Evolutionary conservation across 2,888 invertebrate species (phyloP), one percentile per base, ranked within the genome.

Genomic region (Papilio protenor): DNA sequence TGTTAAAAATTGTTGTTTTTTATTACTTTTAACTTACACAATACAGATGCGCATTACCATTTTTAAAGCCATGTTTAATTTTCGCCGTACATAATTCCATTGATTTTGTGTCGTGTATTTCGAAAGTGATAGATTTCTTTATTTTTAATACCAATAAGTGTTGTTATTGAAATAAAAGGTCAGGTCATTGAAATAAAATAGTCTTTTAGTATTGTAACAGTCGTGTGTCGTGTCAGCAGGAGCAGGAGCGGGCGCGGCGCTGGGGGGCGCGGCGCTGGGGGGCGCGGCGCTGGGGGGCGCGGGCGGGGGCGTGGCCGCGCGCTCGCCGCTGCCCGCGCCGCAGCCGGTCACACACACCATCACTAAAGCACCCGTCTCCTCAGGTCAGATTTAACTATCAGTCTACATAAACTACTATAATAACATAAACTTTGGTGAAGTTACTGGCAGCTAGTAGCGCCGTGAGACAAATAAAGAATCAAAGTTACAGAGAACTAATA

Each of bases 301-400:
- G 27, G 33, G 33, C 64, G 71, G 72, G 76, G 49, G 10, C 40
- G 52, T 8, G 40, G 57, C 57, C 69, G 2, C 55, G 23, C 77
- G 73, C 66, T 69, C 77, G 23, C 73, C 74, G 14, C 45, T 73
- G 11, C 73, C 77, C n/a, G 59, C 71, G 40, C 77, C 77, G 40
- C 77, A 75, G 52, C 77, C 75, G 2, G 33, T 74, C 21, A 14
- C 77, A 18, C 74, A 77, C 52, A 61, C 77, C 5, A 18, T 75
- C 18, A 59, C 61, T 12, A 77, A 75, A 40, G 71, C 77, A 16
- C 77, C 77, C 21, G 77, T 77, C 23, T 75, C 77, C 61, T 77
- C 75, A 0, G 77, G 77, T 77, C n/a, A 61, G 61, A 45, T 18
- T 33, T 21, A 57, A n/a, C 10, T 11, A 12, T 11, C 21, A 23